A percentile compares a stretch with the other conserved stretches of the same genome.
phyloP scores from a whole-genome alignment of 2,888 invertebrate species.

The Metellina segmentata region DNA sequence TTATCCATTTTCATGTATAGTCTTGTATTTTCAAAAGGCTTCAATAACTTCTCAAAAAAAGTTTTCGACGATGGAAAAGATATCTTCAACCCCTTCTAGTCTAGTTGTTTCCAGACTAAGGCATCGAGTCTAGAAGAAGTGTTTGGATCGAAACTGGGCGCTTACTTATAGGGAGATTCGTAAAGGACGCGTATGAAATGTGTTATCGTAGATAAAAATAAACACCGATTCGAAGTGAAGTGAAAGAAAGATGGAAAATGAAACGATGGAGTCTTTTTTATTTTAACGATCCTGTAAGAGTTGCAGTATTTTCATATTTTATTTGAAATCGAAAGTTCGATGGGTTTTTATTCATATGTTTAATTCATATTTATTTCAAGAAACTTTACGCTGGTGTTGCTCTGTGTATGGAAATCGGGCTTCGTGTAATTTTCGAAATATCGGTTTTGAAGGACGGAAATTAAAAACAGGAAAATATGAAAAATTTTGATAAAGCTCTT shows the following conservation, averaged over 20 bases:
- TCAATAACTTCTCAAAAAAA: too few species aligned
- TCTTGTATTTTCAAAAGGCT: too few species aligned
- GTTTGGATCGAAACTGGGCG: conserved; percentile 51
- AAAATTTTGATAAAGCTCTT: too few species aligned
- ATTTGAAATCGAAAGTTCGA: not conserved
- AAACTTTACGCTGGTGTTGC: too few species aligned
- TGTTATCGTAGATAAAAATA: conserved; percentile 59
- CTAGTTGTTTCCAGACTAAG: conserved; percentile 20
- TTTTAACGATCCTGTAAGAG: not conserved
- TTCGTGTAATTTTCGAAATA: too few species aligned
- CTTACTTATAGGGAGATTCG: conserved; percentile 44
- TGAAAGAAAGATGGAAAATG: conserved; percentile 34
- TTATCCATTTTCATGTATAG: too few species aligned
- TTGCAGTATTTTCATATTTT: not conserved
- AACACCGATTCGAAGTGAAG: conserved; percentile 16
- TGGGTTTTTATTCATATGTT: not conserved
- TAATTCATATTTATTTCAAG: too few species aligned
- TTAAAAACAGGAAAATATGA: too few species aligned
- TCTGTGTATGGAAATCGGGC: too few species aligned
- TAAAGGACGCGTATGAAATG: conserved; percentile 21
- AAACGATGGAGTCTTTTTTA: not conserved
- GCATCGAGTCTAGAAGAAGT: conserved; percentile 32
- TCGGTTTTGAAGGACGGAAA: too few species aligned
- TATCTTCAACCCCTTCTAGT: too few species aligned
- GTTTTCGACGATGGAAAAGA: too few species aligned